Evolutionary conservation across 2,113 vertebrate species (phyloP), one percentile per base, ranked within the genome.

Genomic region (Bujurquina vittata): DNA sequence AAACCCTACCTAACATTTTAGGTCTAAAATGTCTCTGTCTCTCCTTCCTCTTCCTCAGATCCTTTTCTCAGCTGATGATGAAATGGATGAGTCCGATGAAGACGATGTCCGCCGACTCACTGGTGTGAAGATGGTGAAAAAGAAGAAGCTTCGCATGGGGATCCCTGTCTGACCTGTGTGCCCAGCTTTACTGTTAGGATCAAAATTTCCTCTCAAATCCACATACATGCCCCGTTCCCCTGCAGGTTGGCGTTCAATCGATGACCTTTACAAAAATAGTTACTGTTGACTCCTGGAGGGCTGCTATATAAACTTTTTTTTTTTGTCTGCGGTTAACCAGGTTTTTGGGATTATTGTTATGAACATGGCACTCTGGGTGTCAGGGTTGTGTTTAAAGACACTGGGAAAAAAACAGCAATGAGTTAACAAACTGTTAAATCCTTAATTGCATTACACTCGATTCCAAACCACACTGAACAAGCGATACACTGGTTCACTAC

Each of bases 61-160:
- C 92, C 97, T 99, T 74, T 99, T 99, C 93, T 99, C 98, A 1
- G 97, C 98, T 5, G 98, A 99, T 17, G 98, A 99, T 4, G 98
- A 99, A 92, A 97, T 99, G 98, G 98, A 99, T 46, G 98, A 99
- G 85, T 98, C 98, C 0, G 97, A 99, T 0, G 98, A 99, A 63
- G 98, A 99, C 46, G 98, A 99, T 73, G 93, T 97, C 29, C 95
- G 96, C 12, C 95, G 97, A 67, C 94, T 99, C 91, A 95, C 96
- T 8, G 97, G 95, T 78, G 77, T 97, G 55, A 99, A 99, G 92
- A 91, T 96, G 1, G 81, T 97, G 7, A 99, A 99, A 94, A 99
- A 99, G 81, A 99, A 99, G 94, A 98, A 96, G 89, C 97, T 98
- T 77, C 97, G 97, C 33, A 97, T 99, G 73, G 98, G 98, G 59